Base-by-base conservation (phyloP, 2,888 invertebrate genomes). In the Lasiommata megera region DNA sequence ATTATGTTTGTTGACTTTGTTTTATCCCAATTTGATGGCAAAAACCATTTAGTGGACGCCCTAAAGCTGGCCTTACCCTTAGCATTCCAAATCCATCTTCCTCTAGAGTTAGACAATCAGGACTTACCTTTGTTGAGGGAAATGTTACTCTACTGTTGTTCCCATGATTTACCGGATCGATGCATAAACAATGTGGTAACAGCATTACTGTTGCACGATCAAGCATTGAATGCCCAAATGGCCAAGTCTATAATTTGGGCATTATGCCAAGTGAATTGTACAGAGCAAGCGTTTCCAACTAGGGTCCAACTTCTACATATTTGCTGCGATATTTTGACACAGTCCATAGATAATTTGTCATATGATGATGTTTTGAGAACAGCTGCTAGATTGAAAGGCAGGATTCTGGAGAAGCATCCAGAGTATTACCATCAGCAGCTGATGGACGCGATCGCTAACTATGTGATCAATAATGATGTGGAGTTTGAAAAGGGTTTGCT, bases 41-140 rank as follows among this genome's bases (percentile, higher is more conserved):
- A 87, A 11, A 84, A 84, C 58, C 93, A 94, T 56, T 77, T 95
- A 18, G 89, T 93, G 0, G 93, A 94, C 34, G 94, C 94, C 0
- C 70, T 95, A 3, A 88, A 87, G 67, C 82, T 94, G 0, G 95
- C 95, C 0, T 68, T 95, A 8, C 94, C 95, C 0, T 75, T 94
- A 28, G 93, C 94, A 0, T 94, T 95, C 71, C 93, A 94, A 80
- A 90, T 92, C 6, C 92, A 94, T 61, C 66, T 95, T 6, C 84
- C 89, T 0, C 65, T 84, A 6, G 93, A 94, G 73, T 69, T 94
- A 17, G 93, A 94, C 62, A 80, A 74, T 8, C 80, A 91, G 18
- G 92, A 94, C 66, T 59, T 92, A 6, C 71, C 76, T 0, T 73
- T 91, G 12, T 71, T 94, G 23, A 78, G 82, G 8, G 92, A 93